A percentile compares a stretch with the other conserved stretches of the same genome.
These are phyloP conservation scores for Orthosia gracilis DNA, from an alignment of 2,888 invertebrate genomes.

Conservation along the genomic window DNA sequence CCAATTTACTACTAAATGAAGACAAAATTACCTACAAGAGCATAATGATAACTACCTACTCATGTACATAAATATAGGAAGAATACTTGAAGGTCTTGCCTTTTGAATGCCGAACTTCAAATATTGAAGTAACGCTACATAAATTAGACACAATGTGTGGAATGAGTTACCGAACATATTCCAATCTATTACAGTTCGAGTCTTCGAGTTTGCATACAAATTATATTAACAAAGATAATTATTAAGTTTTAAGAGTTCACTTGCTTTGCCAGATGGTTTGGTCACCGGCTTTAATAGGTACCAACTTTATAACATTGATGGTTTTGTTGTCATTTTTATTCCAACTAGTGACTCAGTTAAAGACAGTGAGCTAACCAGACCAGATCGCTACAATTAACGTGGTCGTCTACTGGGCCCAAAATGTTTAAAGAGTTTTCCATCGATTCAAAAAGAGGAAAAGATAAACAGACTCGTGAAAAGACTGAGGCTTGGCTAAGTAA, in stretches of 20 bases:
- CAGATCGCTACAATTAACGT: no score
- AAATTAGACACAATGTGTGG: slow-evolving; percentile 51
- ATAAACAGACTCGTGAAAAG: no score
- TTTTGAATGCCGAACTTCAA: slow-evolving; percentile 32
- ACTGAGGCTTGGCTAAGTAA: no score
- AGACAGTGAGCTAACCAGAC: no score
- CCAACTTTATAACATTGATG: no score
- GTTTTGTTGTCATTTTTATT: no score
- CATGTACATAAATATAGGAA: slow-evolving; percentile 30
- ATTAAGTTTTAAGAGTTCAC: not conserved
- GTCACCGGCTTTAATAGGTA: not conserved
- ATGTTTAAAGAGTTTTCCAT: no score
- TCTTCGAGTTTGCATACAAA: slow-evolving; percentile 36
- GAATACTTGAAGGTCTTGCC: slow-evolving; percentile 45
- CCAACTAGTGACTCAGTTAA: no score
- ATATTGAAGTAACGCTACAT: slow-evolving; percentile 60
- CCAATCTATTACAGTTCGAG: slow-evolving; percentile 20
- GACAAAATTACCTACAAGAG: not conserved
- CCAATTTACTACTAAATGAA: slow-evolving; percentile 2
- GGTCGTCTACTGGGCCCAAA: no score
- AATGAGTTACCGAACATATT: slow-evolving; percentile 34
- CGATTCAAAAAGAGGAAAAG: no score
- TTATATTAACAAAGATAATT: slow-evolving; percentile 27
- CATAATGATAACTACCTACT: not conserved
- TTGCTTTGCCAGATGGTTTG: slow-evolving; percentile 3